Conservation (phyloP, 2,797 vertebrate species). For the Pangasius mekongensis region DNA sequence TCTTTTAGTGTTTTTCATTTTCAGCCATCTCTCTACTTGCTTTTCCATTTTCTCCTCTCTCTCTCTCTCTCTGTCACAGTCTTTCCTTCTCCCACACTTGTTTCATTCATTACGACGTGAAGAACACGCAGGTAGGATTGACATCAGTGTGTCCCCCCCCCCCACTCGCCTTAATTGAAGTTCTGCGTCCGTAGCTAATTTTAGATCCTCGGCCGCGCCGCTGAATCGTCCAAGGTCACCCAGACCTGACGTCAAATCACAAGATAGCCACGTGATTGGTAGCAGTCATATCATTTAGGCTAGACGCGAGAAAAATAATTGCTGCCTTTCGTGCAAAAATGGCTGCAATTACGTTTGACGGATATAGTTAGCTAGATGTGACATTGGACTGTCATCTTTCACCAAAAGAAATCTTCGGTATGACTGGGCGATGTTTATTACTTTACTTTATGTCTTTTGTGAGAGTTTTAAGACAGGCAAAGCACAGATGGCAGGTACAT, state of each 20-base stretch:
- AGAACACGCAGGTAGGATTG: constrained; percentile 1
- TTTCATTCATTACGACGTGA: background rate
- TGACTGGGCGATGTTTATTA: background rate
- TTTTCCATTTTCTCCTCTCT: background rate
- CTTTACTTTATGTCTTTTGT: background rate
- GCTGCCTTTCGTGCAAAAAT: constrained; percentile 25
- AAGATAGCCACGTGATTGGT: constrained; percentile 21
- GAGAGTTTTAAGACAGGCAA: background rate
- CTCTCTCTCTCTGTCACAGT: background rate
- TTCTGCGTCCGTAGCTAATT: constrained; percentile 43
- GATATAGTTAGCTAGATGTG: background rate
- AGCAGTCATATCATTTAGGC: constrained; percentile 21
- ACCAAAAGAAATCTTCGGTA: background rate
- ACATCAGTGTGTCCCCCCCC: background rate
- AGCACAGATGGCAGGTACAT: background rate
- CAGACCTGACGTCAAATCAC: constrained; percentile 15
- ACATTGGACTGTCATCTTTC: constrained; percentile 17
- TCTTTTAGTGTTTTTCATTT: background rate
- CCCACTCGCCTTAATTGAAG: constrained; percentile 47
- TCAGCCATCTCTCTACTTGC: background rate
- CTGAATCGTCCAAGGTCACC: constrained; percentile 51
- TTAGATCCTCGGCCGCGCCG: constrained; percentile 9
- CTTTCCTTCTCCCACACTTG: background rate
- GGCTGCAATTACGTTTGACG: constrained; percentile 29
- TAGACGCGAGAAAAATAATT: constrained; percentile 30